Conservation (phyloP, 2,113 vertebrate species). For the Diadophis punctatus region DNA sequence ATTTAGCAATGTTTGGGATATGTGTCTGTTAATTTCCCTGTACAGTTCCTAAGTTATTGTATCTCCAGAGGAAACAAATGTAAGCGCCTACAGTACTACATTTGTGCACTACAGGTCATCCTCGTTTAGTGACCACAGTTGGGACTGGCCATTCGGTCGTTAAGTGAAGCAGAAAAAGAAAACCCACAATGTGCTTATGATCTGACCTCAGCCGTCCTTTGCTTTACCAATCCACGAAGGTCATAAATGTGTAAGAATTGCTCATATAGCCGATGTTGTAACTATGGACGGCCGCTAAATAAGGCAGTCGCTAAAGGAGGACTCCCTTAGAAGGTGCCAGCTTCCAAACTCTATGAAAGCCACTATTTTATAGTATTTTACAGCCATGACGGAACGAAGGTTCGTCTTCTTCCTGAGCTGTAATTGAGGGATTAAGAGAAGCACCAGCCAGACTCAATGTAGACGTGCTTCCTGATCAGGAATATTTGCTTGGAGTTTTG, state of each 20-base stretch:
- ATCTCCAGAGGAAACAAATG: slow-evolving; percentile 11
- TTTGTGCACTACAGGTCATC: neutral
- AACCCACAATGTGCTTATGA: neutral
- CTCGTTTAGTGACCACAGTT: neutral
- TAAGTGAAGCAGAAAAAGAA: neutral
- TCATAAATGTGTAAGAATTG: neutral
- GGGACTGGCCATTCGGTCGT: neutral
- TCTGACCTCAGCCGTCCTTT: neutral
- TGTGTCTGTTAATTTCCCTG: slow-evolving; percentile 14
- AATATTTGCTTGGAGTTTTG: neutral
- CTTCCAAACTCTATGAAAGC: neutral
- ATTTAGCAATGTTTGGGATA: slow-evolving; percentile 10
- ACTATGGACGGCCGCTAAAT: neutral
- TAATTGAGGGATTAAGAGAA: neutral
- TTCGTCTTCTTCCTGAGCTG: slow-evolving; percentile 52
- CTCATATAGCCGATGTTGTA: neutral
- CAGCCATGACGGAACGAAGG: slow-evolving; percentile 51
- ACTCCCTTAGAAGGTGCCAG: neutral
- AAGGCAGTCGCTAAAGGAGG: neutral
- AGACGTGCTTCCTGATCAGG: neutral
- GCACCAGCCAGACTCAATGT: slow-evolving; percentile 37
- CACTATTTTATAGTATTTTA: slow-evolving; percentile 12
- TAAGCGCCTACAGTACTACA: neutral
- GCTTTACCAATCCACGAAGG: neutral
- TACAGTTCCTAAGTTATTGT: slow-evolving; percentile 10